Evolutionary conservation across 2,113 vertebrate genomes (phyloP).

Genomic region (Prionailurus bengalensis): DNA sequence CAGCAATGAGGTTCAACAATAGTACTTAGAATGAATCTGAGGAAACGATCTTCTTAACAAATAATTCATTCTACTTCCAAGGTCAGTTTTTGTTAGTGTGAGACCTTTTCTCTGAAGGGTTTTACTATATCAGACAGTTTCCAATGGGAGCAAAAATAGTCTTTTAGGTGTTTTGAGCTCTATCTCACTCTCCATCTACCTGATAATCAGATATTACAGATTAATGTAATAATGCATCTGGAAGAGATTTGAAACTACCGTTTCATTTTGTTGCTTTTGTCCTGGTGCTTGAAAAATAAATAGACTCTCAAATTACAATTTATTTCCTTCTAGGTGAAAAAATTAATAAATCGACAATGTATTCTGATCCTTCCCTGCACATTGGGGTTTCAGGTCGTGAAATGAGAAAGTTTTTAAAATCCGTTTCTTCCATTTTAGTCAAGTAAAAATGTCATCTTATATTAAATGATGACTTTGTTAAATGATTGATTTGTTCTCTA

Average conservation of each 20-base stretch:
- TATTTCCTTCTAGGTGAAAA: not conserved
- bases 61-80: slow-evolving; percentile 53
- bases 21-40: not conserved
- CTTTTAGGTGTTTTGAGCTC: slow-evolving; percentile 50
- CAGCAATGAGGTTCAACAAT: not conserved
- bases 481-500: slow-evolving; percentile 4
- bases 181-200: not conserved
- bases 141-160: not conserved
- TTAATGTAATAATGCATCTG: slow-evolving; percentile 49
- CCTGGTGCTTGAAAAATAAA: slow-evolving; percentile 12
- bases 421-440: not conserved
- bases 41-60: slow-evolving; percentile 43
- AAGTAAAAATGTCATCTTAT: not conserved
- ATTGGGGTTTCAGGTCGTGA: not conserved
- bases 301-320: slow-evolving; percentile 40
- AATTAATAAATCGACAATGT: not conserved
- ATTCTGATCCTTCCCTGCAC: not conserved
- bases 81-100: slow-evolving; percentile 10
- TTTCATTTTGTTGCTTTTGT: not conserved
- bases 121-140: slow-evolving; percentile 63
- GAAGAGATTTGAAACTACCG: slow-evolving; percentile 22
- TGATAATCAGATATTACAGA: slow-evolving; percentile 60
- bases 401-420: slow-evolving; percentile 17
- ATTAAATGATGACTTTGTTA: slow-evolving; percentile 19
- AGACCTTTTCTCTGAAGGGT: not conserved